These are phyloP conservation scores for Drosophila incognita DNA, from an alignment of 2,888 invertebrate genomes.

Conservation along the genomic window DNA sequence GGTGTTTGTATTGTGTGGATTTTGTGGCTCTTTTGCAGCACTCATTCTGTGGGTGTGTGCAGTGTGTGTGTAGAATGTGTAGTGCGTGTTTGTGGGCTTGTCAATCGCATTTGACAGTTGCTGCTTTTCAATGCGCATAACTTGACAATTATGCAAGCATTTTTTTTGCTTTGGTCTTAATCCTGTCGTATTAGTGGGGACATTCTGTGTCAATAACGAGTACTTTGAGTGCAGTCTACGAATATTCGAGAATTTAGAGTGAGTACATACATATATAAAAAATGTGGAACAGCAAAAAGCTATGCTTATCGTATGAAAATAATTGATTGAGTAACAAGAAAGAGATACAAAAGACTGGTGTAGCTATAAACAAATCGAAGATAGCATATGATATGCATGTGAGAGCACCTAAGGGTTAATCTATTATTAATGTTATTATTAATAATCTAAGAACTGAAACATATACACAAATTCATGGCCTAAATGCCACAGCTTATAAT, in stretches of 20 bases:
- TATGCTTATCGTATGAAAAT: not conserved
- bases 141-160: slow-evolving; percentile 68
- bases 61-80: slow-evolving; percentile 6
- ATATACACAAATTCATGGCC: too few relatives aligned
- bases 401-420: not conserved
- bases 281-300: not conserved
- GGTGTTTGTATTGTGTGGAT: slow-evolving; percentile 74
- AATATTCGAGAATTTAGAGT: not conserved
- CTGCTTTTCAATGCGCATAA: slow-evolving; percentile 41
- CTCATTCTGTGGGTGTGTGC: slow-evolving; percentile 5
- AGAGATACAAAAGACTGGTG: not conserved
- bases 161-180: slow-evolving; percentile 48
- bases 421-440: not conserved
- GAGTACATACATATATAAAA: too few relatives aligned
- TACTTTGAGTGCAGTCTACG: not conserved
- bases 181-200: slow-evolving; percentile 54
- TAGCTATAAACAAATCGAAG: too few relatives aligned
- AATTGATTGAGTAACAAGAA: not conserved
- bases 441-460: not conserved
- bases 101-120: slow-evolving; percentile 56
- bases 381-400: not conserved
- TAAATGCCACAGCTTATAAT: too few relatives aligned
- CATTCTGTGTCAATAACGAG: slow-evolving; percentile 13
- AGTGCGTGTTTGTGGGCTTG: slow-evolving; percentile 44
- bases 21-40: slow-evolving; percentile 64